These are phyloP conservation scores for Sphaeridia pumilis DNA, from an alignment of 2,888 invertebrate genomes.

Conservation along the genomic window DNA sequence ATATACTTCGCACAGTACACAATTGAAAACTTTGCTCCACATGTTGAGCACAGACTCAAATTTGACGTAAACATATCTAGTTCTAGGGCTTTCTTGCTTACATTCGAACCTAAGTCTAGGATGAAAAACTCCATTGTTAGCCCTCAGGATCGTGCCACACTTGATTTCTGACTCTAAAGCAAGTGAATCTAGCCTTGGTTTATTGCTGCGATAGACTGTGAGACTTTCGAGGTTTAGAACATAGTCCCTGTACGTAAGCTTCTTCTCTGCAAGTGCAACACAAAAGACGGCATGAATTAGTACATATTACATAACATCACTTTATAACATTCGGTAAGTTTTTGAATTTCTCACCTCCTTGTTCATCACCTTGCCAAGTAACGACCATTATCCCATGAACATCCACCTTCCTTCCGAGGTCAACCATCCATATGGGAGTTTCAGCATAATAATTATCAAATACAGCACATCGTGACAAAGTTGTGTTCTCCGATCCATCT, in stretches of 20 bases:
- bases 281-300: too few relatives aligned
- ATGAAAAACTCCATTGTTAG: constrained; percentile 43
- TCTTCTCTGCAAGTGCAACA: constrained; percentile 37
- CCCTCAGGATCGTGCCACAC: constrained; percentile 43
- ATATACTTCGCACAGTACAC: constrained; percentile 45
- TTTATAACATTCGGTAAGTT: not conserved
- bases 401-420: constrained; percentile 40
- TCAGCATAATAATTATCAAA: constrained; percentile 46
- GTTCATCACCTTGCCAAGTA: constrained; percentile 44
- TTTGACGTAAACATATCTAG: constrained; percentile 44
- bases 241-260: constrained; percentile 40
- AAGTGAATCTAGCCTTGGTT: constrained; percentile 37
- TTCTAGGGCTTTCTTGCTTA: constrained; percentile 37
- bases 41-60: constrained; percentile 43
- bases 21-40: constrained; percentile 44
- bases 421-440: constrained; percentile 45
- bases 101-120: constrained; percentile 44
- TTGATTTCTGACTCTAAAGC: constrained; percentile 36
- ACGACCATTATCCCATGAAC: constrained; percentile 43
- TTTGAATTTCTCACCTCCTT: constrained; percentile 36
- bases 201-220: constrained; percentile 43
- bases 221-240: constrained; percentile 44
- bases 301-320: too few relatives aligned
- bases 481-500: constrained; percentile 42
- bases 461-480: constrained; percentile 43